Percentiles rank a stretch among this genome's conserved stretches.
These are phyloP conservation scores for Pammene aurita DNA, from an alignment of 2,888 invertebrate genomes.

Conservation along the genomic window DNA sequence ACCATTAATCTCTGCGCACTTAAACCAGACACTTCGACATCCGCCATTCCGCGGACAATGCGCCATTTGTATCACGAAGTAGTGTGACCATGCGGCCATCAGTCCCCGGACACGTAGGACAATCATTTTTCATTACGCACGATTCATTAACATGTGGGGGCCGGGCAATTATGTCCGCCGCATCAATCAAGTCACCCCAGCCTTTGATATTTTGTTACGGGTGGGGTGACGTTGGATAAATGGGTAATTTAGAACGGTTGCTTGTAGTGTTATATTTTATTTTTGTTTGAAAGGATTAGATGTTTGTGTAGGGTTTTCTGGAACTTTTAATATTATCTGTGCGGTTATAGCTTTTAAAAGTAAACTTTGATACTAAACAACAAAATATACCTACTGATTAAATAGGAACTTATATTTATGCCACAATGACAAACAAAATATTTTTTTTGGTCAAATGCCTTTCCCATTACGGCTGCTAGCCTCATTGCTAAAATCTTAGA, in stretches of 20 bases:
- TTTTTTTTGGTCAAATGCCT: too few relatives aligned
- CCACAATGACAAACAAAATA: too few relatives aligned
- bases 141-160: constrained; percentile 79
- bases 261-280: constrained; percentile 17
- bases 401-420: too few relatives aligned
- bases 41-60: constrained; percentile 49
- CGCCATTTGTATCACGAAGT: constrained; percentile 65
- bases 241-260: constrained; percentile 32
- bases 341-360: neutral
- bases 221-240: constrained; percentile 38
- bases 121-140: constrained; percentile 80
- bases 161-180: constrained; percentile 75
- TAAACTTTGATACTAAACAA: neutral
- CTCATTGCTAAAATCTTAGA: too few relatives aligned
- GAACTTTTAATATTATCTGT: neutral
- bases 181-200: constrained; percentile 75
- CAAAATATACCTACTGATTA: too few relatives aligned
- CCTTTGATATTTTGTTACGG: constrained; percentile 67
- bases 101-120: constrained; percentile 51
- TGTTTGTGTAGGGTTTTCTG: neutral
- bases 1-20: constrained; percentile 36
- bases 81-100: constrained; percentile 63
- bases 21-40: constrained; percentile 39
- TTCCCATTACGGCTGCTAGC: too few relatives aligned
- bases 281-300: neutral